Conservation (phyloP, 2,888 invertebrate genomes). For the Notodonta dromedarius region DNA sequence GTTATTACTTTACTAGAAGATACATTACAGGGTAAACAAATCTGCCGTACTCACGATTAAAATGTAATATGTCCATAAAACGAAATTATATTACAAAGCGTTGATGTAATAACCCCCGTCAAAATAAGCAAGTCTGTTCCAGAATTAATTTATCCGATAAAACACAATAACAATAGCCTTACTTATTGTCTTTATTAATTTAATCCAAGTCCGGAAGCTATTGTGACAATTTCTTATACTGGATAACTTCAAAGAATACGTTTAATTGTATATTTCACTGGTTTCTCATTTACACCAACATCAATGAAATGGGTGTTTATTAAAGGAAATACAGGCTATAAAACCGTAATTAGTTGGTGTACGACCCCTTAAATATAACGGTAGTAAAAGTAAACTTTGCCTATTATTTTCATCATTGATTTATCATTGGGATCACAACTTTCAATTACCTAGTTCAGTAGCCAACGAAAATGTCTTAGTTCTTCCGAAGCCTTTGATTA, state of each 20-base stretch:
- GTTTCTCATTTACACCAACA: not conserved
- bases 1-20: slow-evolving; percentile 1
- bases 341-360: too few relatives aligned
- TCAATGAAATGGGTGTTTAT: too few relatives aligned
- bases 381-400: not conserved
- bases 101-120: too few relatives aligned
- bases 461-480: not conserved
- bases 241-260: not conserved
- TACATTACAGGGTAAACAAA: not conserved
- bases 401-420: not conserved
- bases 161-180: too few relatives aligned
- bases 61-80: too few relatives aligned
- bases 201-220: not conserved
- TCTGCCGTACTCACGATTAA: too few relatives aligned
- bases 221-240: not conserved
- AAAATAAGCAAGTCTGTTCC: too few relatives aligned
- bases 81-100: too few relatives aligned
- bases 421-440: not conserved
- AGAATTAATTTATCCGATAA: too few relatives aligned
- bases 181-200: not conserved
- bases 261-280: not conserved
- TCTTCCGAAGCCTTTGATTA: slow-evolving; percentile 8
- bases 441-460: not conserved
- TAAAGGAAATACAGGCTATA: too few relatives aligned
- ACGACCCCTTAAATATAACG: too few relatives aligned